These are phyloP conservation scores for Heteromurus nitidus DNA, from an alignment of 2,888 invertebrate genomes.

Conservation along the genomic window DNA sequence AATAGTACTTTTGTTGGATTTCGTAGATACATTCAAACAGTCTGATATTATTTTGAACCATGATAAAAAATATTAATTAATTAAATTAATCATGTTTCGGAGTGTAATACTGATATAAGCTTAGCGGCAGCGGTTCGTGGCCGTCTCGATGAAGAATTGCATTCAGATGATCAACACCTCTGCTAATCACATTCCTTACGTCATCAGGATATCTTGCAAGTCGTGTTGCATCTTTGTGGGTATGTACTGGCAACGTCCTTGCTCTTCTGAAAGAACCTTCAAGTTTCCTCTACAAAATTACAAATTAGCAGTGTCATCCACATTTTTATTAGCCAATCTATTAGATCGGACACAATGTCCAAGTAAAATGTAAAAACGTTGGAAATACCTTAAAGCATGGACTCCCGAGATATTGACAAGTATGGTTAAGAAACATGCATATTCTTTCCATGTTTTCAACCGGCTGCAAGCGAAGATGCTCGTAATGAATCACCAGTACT, in stretches of 20 bases:
- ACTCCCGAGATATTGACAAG: conserved; percentile 52
- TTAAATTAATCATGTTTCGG: too few species aligned
- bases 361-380: too few species aligned
- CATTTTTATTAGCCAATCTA: too few species aligned
- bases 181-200: conserved; percentile 55
- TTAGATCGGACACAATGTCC: too few species aligned
- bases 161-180: conserved; percentile 68
- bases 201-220: conserved; percentile 40
- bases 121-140: conserved; percentile 63
- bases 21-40: too few species aligned
- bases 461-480: conserved; percentile 69
- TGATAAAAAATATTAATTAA: too few species aligned
- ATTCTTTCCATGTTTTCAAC: conserved; percentile 61
- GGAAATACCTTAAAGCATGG: conserved; percentile 70
- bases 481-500: conserved; percentile 73
- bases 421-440: conserved; percentile 65
- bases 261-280: conserved; percentile 68
- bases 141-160: conserved; percentile 45
- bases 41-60: too few species aligned
- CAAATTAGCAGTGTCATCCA: too few species aligned
- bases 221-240: background rate
- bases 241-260: background rate
- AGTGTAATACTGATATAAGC: conserved; percentile 62
- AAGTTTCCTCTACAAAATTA: conserved; percentile 54
- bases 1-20: too few species aligned